phyloP scores from a whole-genome alignment of 1,140 invertebrate species.

The Rhagoletis zephyria region DNA sequence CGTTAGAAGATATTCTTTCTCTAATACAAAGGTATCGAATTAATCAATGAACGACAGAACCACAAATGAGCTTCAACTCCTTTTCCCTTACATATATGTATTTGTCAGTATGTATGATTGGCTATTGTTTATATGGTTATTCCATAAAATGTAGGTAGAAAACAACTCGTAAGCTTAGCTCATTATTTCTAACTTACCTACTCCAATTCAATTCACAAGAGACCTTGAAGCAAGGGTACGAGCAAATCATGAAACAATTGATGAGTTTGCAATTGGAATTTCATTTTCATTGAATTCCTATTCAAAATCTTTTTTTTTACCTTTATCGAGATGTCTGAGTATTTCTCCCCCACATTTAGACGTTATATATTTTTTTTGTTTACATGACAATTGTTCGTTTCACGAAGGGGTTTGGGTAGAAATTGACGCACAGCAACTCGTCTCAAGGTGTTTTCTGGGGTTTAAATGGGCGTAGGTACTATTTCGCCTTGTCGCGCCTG shows the following conservation, averaged over 20 bases:
- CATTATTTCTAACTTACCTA: constrained; percentile 34
- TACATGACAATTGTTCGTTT: constrained; percentile 7
- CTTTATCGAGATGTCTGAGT: not conserved
- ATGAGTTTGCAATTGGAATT: constrained; percentile 45
- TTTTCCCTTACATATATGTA: not conserved
- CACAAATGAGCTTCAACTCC: constrained; percentile 9
- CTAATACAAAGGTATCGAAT: not conserved
- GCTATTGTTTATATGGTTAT: not conserved
- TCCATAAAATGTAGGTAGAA: not conserved
- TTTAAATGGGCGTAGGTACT: constrained; percentile 3
- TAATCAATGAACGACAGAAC: not conserved
- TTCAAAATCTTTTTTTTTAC: not conserved
- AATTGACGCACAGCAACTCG: not conserved
- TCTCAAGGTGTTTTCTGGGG: constrained; percentile 19
- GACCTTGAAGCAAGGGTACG: not conserved
- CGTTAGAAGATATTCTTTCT: not conserved
- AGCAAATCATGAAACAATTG: constrained; percentile 21
- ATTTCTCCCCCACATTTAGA: constrained; percentile 6
- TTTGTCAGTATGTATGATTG: not conserved
- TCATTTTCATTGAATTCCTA: constrained; percentile 9
- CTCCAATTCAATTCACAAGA: not conserved
- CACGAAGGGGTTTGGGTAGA: not conserved
- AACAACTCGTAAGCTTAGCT: constrained; percentile 18
- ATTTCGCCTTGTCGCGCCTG: constrained; percentile 2
- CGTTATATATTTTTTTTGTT: not conserved